Evolutionary conservation across 2,888 invertebrate species (phyloP), one percentile per base, ranked within the genome.

Genomic region (Napeogenes sylphis): DNA sequence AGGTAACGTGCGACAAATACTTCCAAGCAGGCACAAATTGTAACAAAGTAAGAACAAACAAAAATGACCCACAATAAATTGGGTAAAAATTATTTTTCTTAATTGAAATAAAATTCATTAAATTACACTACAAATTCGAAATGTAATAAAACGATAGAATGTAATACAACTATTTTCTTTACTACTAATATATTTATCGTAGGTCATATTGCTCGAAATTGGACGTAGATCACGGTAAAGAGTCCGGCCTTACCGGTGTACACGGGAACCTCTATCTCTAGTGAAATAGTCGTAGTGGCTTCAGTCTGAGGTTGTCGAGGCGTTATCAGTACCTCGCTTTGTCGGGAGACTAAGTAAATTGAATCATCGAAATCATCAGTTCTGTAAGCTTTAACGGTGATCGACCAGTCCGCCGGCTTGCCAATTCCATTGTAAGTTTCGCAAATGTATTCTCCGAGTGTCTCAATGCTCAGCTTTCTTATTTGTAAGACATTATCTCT

Each of bases 391-490:
- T 93, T 93, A 13, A 98, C 91, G 0, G 92, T 92, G 6, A 96
- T 92, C 13, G 94, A 92, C 93, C 95, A 95, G 56, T 95, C 94
- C 0, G 94, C 94, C 4, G 97, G 94, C 71, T 93, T 93, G 12
- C 94, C 94, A 8, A 93, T 80, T 2, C 96, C 96, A 78, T 98
- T 98, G 84, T 95, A 98, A 4, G 96, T 98, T 76, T 96, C 95
- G 78, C 98, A 98, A 5, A 94, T 95, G 86, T 98, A 98, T 58
- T 94, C 92, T 4, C 98, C 98, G 59, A 97, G 92, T 74, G 95
- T 95, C 5, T 93, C 92, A 30, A 94, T 75, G 45, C 93, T 91
- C 13, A 98, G 93, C 1, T 92, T 88, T 59, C 93, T 91, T 75
- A 98, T 95, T 65, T 93, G 91, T 55, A 98, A 90, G 2, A 95